Conservation (phyloP, 2,113 vertebrate genomes). For the Rissa tridactyla region DNA sequence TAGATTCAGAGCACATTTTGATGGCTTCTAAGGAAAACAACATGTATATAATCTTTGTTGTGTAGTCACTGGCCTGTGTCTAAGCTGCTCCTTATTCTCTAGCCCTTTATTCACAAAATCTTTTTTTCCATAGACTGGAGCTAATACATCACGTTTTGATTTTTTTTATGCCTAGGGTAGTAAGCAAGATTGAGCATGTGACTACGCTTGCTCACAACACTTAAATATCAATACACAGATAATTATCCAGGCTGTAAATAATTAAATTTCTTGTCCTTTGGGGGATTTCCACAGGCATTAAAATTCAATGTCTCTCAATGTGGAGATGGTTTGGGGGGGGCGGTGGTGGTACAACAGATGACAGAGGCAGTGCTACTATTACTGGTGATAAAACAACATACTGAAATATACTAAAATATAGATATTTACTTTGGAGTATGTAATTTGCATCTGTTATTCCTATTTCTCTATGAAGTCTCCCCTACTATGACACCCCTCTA, state of each 20-base stretch:
- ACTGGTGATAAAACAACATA: neutral
- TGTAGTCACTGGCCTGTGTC: neutral
- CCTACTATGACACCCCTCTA: neutral
- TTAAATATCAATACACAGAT: neutral
- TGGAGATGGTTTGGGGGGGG: rapidly evolving
- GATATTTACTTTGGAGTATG: neutral
- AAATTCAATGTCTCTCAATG: neutral
- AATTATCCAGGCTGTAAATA: neutral
- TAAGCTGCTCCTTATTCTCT: neutral
- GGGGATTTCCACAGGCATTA: neutral
- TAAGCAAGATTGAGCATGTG: neutral
- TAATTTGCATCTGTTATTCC: neutral
- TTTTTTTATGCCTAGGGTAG: neutral
- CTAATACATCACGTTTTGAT: neutral
- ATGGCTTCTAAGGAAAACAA: neutral
- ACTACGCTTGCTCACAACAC: neutral
- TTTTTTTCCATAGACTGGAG: neutral
- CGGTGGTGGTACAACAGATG: rapidly evolving
- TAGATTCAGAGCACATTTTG: neutral
- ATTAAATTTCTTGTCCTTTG: neutral
- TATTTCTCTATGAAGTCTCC: neutral
- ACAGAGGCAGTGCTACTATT: neutral
- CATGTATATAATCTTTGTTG: neutral
- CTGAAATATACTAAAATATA: neutral
- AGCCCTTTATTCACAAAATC: neutral